Evolutionary conservation across 2,797 vertebrate species (phyloP).

Genomic region (Mus spretus): DNA sequence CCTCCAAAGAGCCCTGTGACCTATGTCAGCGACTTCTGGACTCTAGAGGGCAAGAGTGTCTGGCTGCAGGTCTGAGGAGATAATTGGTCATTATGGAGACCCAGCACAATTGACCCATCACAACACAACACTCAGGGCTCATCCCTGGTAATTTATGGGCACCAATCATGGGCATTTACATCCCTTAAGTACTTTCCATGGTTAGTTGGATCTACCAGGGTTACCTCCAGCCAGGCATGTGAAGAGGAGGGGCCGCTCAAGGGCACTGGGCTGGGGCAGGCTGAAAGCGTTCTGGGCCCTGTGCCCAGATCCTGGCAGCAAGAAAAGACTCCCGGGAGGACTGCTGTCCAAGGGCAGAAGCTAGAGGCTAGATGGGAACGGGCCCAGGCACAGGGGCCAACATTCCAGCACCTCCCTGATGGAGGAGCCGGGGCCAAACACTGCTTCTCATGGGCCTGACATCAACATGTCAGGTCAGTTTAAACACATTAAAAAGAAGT

Average conservation of each 20-base stretch:
- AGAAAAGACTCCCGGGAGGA: background rate
- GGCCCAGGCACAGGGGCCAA: background rate
- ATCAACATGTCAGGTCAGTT: background rate
- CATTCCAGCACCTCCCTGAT: background rate
- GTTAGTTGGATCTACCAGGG: constrained; percentile 46
- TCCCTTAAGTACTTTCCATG: constrained; percentile 49
- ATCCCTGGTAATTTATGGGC: constrained; percentile 58
- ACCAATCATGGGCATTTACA: background rate
- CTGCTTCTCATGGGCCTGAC: background rate
- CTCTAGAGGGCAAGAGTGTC: background rate
- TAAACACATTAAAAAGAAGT: background rate
- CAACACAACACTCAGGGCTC: background rate
- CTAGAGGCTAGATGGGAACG: background rate
- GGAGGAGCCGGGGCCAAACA: background rate
- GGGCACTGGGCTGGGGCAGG: constrained; percentile 12
- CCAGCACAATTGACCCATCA: constrained; percentile 33
- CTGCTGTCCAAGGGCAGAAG: background rate
- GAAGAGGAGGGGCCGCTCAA: background rate
- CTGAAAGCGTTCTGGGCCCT: background rate
- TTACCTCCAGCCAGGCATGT: background rate
- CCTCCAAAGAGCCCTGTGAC: background rate
- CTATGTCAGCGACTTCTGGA: background rate
- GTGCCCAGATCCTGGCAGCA: background rate
- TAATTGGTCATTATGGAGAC: constrained; percentile 66
- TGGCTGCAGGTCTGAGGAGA: constrained; percentile 41